Percentiles rank a stretch among this genome's conserved stretches.
These are phyloP conservation scores for Spilogale gracilis DNA, from an alignment of 2,113 vertebrate genomes.

Conservation along the genomic window DNA sequence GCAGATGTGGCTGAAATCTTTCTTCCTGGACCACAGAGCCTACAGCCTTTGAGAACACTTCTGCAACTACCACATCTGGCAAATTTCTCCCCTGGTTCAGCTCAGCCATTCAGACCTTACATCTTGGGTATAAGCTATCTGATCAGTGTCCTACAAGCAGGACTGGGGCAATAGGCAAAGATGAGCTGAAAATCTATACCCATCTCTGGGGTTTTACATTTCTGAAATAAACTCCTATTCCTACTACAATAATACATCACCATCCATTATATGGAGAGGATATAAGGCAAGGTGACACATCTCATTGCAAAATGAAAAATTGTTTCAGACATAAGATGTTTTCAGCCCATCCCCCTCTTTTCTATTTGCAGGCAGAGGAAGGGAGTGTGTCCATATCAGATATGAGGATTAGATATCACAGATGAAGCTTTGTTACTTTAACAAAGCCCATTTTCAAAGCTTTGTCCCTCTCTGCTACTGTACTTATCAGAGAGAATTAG, in stretches of 20 bases:
- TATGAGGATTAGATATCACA: neutral
- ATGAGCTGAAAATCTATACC: neutral
- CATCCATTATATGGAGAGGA: neutral
- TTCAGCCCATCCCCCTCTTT: neutral
- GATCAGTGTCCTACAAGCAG: neutral
- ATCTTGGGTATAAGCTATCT: neutral
- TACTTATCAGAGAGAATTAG: constrained; percentile 48
- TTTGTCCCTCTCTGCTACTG: neutral
- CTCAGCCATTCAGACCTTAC: neutral
- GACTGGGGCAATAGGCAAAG: neutral
- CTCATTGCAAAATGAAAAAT: constrained; percentile 46
- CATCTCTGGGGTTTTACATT: neutral
- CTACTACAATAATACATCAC: neutral
- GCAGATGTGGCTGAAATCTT: neutral
- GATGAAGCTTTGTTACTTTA: constrained; percentile 58
- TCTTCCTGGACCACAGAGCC: neutral
- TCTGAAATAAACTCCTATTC: neutral
- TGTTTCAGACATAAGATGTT: neutral
- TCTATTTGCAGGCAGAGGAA: constrained; percentile 13
- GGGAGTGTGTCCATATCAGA: neutral
- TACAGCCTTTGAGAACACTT: neutral
- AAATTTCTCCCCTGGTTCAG: neutral
- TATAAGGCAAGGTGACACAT: neutral
- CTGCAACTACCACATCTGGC: neutral
- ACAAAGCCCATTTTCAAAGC: constrained; percentile 56